A percentile compares a stretch with the other conserved stretches of the same genome.
phyloP scores from a whole-genome alignment of 2,888 invertebrate species.

The Thera obeliscata region DNA sequence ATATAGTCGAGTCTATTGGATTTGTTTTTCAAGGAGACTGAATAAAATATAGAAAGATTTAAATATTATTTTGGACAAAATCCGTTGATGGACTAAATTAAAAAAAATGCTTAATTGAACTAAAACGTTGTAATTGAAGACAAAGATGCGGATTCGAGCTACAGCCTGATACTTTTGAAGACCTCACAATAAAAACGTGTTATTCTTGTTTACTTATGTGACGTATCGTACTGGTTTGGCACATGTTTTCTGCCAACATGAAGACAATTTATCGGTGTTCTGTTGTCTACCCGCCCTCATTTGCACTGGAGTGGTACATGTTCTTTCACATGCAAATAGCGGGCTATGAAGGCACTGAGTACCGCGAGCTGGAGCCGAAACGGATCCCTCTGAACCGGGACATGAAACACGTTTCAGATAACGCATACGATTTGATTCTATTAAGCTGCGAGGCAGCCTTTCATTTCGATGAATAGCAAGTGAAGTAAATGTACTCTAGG shows the following conservation, averaged over 20 bases:
- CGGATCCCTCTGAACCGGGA: conserved; percentile 51
- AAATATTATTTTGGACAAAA: no score
- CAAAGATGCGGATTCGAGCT: no score
- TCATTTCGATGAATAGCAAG: conserved; percentile 37
- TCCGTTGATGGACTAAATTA: no score
- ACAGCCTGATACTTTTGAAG: no score
- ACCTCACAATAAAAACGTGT: background rate
- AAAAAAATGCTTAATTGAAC: no score
- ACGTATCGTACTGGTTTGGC: conserved; percentile 19
- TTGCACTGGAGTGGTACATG: conserved; percentile 53
- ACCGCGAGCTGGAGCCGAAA: conserved; percentile 25
- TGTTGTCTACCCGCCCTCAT: conserved; percentile 53
- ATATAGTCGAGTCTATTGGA: no score
- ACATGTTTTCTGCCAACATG: conserved; percentile 5
- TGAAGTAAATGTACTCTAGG: conserved; percentile 24
- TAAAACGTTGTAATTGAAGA: no score
- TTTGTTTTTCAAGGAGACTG: no score
- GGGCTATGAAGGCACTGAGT: conserved; percentile 44
- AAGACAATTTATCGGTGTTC: conserved; percentile 37
- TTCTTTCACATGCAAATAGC: conserved; percentile 73
- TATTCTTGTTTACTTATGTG: background rate
- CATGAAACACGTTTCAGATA: conserved; percentile 72
- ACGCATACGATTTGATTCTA: conserved; percentile 71
- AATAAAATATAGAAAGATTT: no score
- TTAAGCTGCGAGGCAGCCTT: conserved; percentile 49